Evolutionary conservation across 2,888 invertebrate species (phyloP), one percentile per base, ranked within the genome.

Genomic region (Spatulosminthurus flaviceps): DNA sequence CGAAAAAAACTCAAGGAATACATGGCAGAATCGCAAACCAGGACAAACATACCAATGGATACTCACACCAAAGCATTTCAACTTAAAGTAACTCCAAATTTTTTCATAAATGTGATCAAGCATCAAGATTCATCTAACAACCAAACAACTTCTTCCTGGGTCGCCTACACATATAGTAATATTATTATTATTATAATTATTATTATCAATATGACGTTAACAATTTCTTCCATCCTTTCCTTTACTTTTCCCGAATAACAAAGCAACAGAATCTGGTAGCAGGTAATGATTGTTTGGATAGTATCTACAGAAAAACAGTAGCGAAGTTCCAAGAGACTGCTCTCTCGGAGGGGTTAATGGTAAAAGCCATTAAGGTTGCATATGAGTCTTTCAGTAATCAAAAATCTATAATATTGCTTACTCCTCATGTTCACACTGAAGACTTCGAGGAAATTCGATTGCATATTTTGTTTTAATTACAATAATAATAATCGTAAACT

Each of bases 21-120:
- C 43, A 72, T 72, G 71, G 71, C 71, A 70, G 70, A 70, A 34
- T 70, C 42, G 19, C 71, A 72, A 42, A 41, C 71, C 43, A 72
- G 51, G 16, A n/a, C 51, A 11, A 19, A 51, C n/a, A 51, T 11
- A 51, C 16, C 51, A 51, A 51, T 13, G 16, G 1, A n/a, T 51
- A 34, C 34, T 34, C 34, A 34, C 34, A 9, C 34, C 34, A 9
- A 34, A 34, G 34, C 9, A 7, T 34, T 34, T 34, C 4, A 34
- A 34, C 34, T 34, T 34, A 34, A 34, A 34, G 9, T 9, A 34
- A 34, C 9, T 34, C 34, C 34, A 34, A n/a, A n/a, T n/a, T n/a
- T n/a, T n/a, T n/a, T n/a, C n/a, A 34, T 34, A 34, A 34, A 7
- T 34, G 9, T 34, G 34, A 9, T 34, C 34, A 34, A 34, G 4